Evolutionary conservation across 2,888 invertebrate species (phyloP).

Genomic region (Sphaerophoria taeniata): DNA sequence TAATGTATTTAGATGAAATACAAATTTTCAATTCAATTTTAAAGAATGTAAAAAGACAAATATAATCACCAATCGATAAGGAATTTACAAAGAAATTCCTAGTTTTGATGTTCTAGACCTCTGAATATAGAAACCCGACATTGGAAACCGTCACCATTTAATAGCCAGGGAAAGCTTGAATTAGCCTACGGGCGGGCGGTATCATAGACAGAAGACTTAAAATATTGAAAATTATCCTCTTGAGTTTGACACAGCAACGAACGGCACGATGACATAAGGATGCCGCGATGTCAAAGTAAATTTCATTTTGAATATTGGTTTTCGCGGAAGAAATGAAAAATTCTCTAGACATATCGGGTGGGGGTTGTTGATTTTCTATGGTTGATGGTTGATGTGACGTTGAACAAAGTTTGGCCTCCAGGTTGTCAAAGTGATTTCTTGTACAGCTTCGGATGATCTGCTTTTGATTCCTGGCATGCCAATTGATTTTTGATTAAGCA

Average conservation of each 20-base stretch:
- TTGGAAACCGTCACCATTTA: constrained; percentile 54
- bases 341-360: constrained; percentile 60
- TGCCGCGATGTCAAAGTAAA: constrained; percentile 74
- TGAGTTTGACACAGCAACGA: neutral
- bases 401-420: constrained; percentile 27
- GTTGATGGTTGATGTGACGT: constrained; percentile 46
- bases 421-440: constrained; percentile 63
- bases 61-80: constrained; percentile 68
- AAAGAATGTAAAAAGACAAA: constrained; percentile 28
- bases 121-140: constrained; percentile 43
- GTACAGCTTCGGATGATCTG: constrained; percentile 57
- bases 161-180: constrained; percentile 41
- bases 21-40: too few species aligned
- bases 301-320: constrained; percentile 73
- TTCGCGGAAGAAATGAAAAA: constrained; percentile 73
- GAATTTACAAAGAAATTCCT: constrained; percentile 69
- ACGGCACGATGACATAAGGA: constrained; percentile 55
- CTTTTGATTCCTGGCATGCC: constrained; percentile 66
- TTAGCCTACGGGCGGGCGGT: constrained; percentile 69
- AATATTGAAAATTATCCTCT: constrained; percentile 69
- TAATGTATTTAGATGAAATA: too few species aligned
- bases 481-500: constrained; percentile 71
- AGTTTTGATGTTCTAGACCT: constrained; percentile 55
- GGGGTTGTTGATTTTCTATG: constrained; percentile 68
- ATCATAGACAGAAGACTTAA: constrained; percentile 73